phyloP scores from a whole-genome alignment of 2,797 vertebrate genomes.

The Hyperoplus immaculatus region DNA sequence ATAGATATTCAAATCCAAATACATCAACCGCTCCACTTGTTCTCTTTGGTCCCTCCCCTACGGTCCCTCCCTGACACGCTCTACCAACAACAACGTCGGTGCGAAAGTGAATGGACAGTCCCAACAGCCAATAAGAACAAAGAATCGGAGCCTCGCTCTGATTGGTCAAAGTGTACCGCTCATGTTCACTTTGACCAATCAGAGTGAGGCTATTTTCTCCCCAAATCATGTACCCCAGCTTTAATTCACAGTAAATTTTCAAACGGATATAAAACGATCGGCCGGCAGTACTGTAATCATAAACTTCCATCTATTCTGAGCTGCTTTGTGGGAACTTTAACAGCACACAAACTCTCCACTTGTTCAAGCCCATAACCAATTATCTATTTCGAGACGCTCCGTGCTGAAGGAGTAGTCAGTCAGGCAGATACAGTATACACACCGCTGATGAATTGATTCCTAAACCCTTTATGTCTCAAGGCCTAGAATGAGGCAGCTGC shows the following conservation, averaged over 20 bases:
- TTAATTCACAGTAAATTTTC: slow-evolving; percentile 32
- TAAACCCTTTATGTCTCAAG: slow-evolving; percentile 22
- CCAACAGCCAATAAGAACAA: no score
- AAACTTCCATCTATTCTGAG: slow-evolving; percentile 49
- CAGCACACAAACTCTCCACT: slow-evolving; percentile 5
- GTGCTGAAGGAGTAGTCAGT: not conserved
- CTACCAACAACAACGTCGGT: no score
- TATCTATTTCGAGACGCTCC: slow-evolving; percentile 45
- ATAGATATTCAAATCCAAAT: no score
- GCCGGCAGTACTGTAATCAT: slow-evolving; percentile 9
- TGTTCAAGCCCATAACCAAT: slow-evolving; percentile 42
- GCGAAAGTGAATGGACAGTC: no score
- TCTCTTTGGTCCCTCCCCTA: no score
- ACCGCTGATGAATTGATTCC: not conserved
- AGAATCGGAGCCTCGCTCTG: no score
- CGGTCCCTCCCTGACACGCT: no score
- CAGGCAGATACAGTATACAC: not conserved
- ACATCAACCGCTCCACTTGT: no score
- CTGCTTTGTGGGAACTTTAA: slow-evolving; percentile 20
- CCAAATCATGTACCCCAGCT: no score
- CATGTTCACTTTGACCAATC: no score
- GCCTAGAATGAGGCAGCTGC: slow-evolving; percentile 45
- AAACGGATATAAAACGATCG: slow-evolving; percentile 11
- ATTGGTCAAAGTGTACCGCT: no score
- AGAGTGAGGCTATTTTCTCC: no score